phyloP scores from a whole-genome alignment of 2,888 invertebrate species.

The Cyrtodaria siliqua region DNA sequence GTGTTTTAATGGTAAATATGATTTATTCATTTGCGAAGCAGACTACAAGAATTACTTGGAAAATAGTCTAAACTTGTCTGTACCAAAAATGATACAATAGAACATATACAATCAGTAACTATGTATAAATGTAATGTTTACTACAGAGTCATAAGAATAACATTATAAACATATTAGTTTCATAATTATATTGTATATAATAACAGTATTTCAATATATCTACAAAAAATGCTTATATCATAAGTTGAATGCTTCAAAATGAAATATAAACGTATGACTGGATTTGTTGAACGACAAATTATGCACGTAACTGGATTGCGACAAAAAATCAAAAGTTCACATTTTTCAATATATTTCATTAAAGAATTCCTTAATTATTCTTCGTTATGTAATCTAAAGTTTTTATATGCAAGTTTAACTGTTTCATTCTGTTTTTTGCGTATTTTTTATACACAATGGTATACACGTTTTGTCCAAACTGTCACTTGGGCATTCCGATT shows the following conservation, averaged over 20 bases:
- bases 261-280: conserved; percentile 10
- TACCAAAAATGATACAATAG: conserved; percentile 57
- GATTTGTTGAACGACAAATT: conserved; percentile 24
- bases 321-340: conserved; percentile 3
- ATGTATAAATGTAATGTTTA: conserved; percentile 38
- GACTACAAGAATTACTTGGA: conserved; percentile 64
- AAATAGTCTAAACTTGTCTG: conserved; percentile 65
- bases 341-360: no score
- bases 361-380: no score
- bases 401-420: no score
- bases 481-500: no score
- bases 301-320: conserved; percentile 7
- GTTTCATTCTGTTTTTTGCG: no score
- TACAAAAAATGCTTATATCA: conserved; percentile 7
- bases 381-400: no score
- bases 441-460: no score
- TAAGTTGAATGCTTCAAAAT: conserved; percentile 10
- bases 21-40: conserved; percentile 69
- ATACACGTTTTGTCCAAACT: no score
- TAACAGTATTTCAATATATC: neutral
- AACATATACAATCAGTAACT: conserved; percentile 45
- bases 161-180: conserved; percentile 25
- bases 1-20: conserved; percentile 68
- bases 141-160: conserved; percentile 7
- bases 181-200: conserved; percentile 9